phyloP scores from a whole-genome alignment of 1,140 invertebrate species.

The Xylocopa sonorina region DNA sequence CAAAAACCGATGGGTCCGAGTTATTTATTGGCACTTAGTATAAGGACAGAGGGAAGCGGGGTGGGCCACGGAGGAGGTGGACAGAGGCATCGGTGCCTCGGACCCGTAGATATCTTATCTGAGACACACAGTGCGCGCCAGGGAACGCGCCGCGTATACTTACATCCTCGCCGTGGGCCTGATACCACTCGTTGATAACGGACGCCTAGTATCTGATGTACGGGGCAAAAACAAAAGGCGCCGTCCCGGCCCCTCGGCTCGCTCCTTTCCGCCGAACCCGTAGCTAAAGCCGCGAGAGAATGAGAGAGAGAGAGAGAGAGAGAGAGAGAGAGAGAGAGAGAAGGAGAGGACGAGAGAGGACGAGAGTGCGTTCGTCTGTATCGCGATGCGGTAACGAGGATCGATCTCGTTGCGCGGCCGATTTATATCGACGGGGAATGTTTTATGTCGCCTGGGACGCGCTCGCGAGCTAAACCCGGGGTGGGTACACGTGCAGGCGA shows the following conservation, averaged over 20 bases:
- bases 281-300: conserved; percentile 2
- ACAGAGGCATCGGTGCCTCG: conserved; percentile 74
- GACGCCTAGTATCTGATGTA: conserved; percentile 77
- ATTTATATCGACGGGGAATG: conserved; percentile 62
- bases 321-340: too few relatives aligned
- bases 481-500: conserved; percentile 38
- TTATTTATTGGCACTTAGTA: conserved; percentile 79
- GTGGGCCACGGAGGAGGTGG: conserved; percentile 36
- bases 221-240: conserved; percentile 78
- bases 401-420: conserved; percentile 67
- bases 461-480: conserved; percentile 32
- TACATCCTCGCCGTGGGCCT: conserved; percentile 71
- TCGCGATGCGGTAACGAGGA: conserved; percentile 68
- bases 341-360: too few relatives aligned
- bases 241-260: conserved; percentile 53
- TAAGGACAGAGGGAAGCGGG: conserved; percentile 58
- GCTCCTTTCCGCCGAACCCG: neutral
- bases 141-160: conserved; percentile 70
- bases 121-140: conserved; percentile 68
- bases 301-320: too few relatives aligned
- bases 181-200: conserved; percentile 77
- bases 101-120: conserved; percentile 79
- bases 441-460: conserved; percentile 47
- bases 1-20: conserved; percentile 75
- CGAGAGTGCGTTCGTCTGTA: neutral